Conservation (phyloP, 2,888 invertebrate species). For the Tetanocera ferruginea region DNA sequence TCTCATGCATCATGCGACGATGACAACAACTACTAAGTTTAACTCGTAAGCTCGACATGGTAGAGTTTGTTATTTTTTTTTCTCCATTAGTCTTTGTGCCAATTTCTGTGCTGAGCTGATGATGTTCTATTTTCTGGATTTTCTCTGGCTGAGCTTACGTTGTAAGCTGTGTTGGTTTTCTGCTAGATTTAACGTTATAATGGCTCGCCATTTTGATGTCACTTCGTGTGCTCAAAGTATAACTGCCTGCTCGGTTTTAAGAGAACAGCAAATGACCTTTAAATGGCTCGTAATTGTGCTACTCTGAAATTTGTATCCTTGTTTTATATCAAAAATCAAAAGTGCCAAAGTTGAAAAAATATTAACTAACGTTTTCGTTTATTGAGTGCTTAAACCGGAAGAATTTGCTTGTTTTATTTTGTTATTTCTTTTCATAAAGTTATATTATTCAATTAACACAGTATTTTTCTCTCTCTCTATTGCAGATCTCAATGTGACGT, state of each 20-base stretch:
- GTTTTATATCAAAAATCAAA: too few relatives aligned
- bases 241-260: not conserved
- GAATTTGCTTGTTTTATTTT: not conserved
- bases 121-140: not conserved
- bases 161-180: constrained; percentile 34
- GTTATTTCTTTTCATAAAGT: too few relatives aligned
- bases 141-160: not conserved
- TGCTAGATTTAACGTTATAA: constrained; percentile 41
- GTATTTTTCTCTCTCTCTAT: constrained; percentile 39
- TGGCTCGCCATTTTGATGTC: constrained; percentile 45
- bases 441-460: not conserved
- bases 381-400: not conserved
- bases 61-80: not conserved
- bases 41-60: too few relatives aligned
- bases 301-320: too few relatives aligned
- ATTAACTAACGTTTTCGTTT: too few relatives aligned
- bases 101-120: not conserved
- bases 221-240: constrained; percentile 42
- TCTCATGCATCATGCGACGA: not conserved
- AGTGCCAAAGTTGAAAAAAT: too few relatives aligned
- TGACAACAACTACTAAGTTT: too few relatives aligned
- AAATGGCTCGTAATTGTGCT: too few relatives aligned
- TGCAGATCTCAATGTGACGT: constrained; percentile 65
- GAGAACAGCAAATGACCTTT: too few relatives aligned
- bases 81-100: not conserved